Evolutionary conservation across 2,113 vertebrate species (phyloP).

Genomic region (Lasiurus borealis): DNA sequence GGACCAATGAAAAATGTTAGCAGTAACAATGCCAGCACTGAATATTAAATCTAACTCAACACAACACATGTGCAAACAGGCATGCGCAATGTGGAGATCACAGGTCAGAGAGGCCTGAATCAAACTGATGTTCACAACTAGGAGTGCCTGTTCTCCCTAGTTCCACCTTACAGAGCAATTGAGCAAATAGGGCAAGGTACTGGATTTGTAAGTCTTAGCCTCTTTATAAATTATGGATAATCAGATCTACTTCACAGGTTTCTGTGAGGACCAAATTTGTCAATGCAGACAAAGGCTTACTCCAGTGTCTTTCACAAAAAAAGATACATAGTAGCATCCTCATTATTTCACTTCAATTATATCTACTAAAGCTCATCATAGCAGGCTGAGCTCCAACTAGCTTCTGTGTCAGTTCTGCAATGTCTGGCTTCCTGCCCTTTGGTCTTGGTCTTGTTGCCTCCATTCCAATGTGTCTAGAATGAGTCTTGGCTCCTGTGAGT

Average conservation of each 20-base stretch:
- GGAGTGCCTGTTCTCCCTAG: no score
- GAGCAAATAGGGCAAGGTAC: neutral
- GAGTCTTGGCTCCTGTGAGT: neutral
- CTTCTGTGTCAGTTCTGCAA: no score
- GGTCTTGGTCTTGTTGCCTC: neutral
- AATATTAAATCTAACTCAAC: no score
- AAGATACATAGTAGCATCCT: neutral
- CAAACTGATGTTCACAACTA: neutral
- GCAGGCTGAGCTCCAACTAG: neutral
- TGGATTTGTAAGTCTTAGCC: neutral
- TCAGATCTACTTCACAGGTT: neutral
- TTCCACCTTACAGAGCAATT: neutral
- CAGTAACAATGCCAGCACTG: neutral
- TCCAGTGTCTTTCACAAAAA: neutral
- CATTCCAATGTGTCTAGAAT: neutral
- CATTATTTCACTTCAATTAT: no score
- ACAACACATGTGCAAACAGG: neutral
- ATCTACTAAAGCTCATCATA: neutral
- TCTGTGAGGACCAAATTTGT: neutral
- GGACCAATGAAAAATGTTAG: neutral
- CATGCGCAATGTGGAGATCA: fast-evolving
- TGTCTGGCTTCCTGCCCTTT: neutral
- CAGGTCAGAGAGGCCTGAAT: no score
- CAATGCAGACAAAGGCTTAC: neutral
- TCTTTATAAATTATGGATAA: neutral